phyloP scores from a whole-genome alignment of 2,888 invertebrate species.

The Ischnura elegans region DNA sequence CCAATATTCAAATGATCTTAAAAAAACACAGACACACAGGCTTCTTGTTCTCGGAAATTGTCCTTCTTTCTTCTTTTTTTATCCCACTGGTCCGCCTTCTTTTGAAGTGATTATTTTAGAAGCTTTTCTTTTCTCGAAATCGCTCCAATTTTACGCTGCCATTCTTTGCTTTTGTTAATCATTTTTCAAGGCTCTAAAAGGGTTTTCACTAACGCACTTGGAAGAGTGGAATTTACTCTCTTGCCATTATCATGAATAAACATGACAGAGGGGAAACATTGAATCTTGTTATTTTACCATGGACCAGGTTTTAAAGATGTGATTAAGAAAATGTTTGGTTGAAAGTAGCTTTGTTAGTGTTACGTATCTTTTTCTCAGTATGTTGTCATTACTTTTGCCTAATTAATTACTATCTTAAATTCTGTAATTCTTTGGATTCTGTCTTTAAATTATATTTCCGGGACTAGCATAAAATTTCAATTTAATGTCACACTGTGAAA shows the following conservation, averaged over 20 bases:
- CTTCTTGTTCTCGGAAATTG: neutral
- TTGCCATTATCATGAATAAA: neutral
- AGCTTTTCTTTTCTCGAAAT: neutral
- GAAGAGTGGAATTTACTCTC: neutral
- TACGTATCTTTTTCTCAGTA: too few species aligned
- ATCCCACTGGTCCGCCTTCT: neutral
- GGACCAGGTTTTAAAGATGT: neutral
- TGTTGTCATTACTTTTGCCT: too few species aligned
- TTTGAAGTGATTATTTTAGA: neutral
- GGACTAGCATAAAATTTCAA: too few species aligned
- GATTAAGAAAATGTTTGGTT: neutral
- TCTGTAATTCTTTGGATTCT: too few species aligned
- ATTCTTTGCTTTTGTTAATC: neutral
- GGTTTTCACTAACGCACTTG: neutral
- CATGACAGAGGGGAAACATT: neutral
- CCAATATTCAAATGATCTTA: neutral
- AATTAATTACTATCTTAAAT: too few species aligned
- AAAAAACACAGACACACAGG: neutral
- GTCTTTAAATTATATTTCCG: too few species aligned
- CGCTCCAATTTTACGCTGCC: neutral
- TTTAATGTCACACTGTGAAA: too few species aligned
- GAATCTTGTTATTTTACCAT: neutral
- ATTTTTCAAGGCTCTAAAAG: neutral
- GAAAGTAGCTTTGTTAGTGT: neutral
- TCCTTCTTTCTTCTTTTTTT: neutral